Base-by-base conservation (phyloP, 2,888 invertebrate species). In the Dusona sp. region DNA sequence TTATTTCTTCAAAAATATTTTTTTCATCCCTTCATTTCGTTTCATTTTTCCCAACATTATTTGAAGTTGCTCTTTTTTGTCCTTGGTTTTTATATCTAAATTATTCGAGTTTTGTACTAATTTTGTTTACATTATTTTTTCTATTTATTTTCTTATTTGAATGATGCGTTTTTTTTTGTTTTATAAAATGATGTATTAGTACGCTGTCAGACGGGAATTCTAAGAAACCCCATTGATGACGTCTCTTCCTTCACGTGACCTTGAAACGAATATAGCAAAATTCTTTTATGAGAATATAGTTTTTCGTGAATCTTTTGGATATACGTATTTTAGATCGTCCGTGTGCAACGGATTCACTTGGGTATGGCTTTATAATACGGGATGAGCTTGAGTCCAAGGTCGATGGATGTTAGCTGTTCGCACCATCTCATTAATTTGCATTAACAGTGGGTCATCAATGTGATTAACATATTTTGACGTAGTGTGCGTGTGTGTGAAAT, bases 391-490 rank as follows among this genome's bases (percentile, higher is more conserved):
- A 73, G 65, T 36, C 29, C 68, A 70, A 68, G 57, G 75, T 77
- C 70, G 13, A 68, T 61, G 36, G 70, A 33, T 70, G 65, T 38
- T 61, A 45, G 51, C 54, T 77, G 25, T 72, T 80, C 65, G 33
- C 80, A 70, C 54, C 54, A 42, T 25, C 80, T 84, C 75, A 65
- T 84, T 80, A 77, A 77, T 84, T 80, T 77, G 51, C 84, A 70
- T 84, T 84, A 84, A 72, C 84, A 80, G 79, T 64, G 61, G 48
- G 70, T 75, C 75, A 80, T 84, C 48, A 84, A 75, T 51, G 70
- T 33, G 70, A 80, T 80, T 75, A 68, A 38, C 75, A 73, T 38
- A 38, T 48, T 61, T 45, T 75, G 64, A 61, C 70, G 38, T 45
- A 82, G 64, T 65, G 54, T 45, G 22, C 48, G 75, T 8, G 54